Percentiles rank a stretch among this genome's conserved stretches.
Evolutionary conservation across 1,140 invertebrate genomes (phyloP).

Genomic region (Drosophila watanabei): DNA sequence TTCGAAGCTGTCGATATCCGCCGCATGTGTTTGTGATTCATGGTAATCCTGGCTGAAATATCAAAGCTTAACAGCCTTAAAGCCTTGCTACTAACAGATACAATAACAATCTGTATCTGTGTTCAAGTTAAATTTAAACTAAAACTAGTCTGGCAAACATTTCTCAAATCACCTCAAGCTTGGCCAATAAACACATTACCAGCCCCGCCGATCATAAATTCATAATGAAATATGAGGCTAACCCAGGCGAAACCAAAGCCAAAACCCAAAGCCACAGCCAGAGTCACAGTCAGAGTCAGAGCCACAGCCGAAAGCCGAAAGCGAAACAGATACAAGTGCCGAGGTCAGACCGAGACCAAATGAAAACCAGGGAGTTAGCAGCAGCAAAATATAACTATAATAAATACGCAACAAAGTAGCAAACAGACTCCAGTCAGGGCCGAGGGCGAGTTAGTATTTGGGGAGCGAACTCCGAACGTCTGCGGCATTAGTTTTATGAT

Average conservation of each 20-base stretch:
- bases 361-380: constrained; percentile 33
- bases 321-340: constrained; percentile 45
- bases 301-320: constrained; percentile 24
- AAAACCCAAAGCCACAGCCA: constrained; percentile 34
- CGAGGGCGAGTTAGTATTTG: constrained; percentile 27
- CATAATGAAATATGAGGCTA: constrained; percentile 74
- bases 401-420: constrained; percentile 56
- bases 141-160: constrained; percentile 21
- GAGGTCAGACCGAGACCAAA: constrained; percentile 17
- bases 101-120: neutral
- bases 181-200: constrained; percentile 79
- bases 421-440: constrained; percentile 30
- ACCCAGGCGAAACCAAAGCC: constrained; percentile 37
- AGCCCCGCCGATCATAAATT: constrained; percentile 73
- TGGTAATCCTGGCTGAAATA: neutral
- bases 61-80: neutral
- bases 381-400: constrained; percentile 49
- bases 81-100: neutral
- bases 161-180: constrained; percentile 52
- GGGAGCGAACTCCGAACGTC: constrained; percentile 37
- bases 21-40: constrained; percentile 35
- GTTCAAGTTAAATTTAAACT: constrained; percentile 1
- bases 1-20: constrained; percentile 19
- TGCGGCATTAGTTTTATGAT: constrained; percentile 82
- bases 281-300: constrained; percentile 25